These are phyloP conservation scores for Gallinago paraguaiae DNA, from an alignment of 2,113 vertebrate species.

Conservation along the genomic window DNA sequence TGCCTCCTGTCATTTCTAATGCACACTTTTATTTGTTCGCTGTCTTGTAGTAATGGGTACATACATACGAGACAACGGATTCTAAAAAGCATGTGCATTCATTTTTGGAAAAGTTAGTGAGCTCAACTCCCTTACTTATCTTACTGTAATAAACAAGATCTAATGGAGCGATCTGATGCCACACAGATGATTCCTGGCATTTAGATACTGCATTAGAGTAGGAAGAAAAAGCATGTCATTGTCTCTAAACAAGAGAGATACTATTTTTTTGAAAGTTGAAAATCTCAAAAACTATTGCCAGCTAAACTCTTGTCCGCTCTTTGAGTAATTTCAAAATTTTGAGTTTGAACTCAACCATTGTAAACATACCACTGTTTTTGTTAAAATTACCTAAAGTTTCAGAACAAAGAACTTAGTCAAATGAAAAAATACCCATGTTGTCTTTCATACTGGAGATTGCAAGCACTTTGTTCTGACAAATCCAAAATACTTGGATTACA, in stretches of 20 bases:
- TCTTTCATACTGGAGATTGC: not conserved
- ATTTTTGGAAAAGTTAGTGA: not conserved
- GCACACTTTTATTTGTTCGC: not conserved
- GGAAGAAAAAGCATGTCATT: not conserved
- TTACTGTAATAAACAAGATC: not conserved
- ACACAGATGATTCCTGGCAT: not conserved
- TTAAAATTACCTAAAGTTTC: not conserved
- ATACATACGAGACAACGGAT: not conserved
- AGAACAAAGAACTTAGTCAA: not conserved
- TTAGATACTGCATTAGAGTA: not conserved
- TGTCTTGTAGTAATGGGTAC: not conserved
- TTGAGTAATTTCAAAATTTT: not conserved
- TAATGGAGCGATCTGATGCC: not conserved
- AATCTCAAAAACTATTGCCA: not conserved
- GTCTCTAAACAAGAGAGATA: not conserved
- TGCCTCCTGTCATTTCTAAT: not conserved
- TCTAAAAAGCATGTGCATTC: not conserved
- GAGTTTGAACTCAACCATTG: not conserved
- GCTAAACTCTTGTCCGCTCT: not conserved
- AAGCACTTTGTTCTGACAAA: not conserved
- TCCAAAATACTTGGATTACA: not conserved
- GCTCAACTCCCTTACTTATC: not conserved
- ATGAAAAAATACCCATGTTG: not conserved
- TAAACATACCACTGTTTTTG: not conserved
- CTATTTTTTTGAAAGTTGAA: not conserved